These are phyloP conservation scores for Osmerus eperlanus DNA, from an alignment of 2,113 vertebrate genomes.

Conservation along the genomic window DNA sequence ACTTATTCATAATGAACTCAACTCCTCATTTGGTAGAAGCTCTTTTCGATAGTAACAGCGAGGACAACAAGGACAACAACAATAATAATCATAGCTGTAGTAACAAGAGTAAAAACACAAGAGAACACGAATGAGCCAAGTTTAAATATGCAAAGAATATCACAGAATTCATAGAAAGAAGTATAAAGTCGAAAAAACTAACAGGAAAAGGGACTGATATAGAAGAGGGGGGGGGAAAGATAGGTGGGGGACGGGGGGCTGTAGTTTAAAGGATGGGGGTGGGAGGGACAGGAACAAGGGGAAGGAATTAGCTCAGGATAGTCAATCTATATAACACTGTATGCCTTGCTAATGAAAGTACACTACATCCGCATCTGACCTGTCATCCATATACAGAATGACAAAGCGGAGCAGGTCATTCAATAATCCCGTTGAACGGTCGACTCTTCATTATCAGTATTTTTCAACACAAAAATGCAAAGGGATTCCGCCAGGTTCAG, in stretches of 20 bases:
- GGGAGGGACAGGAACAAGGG: slow-evolving; percentile 6
- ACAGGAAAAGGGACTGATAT: slow-evolving; percentile 22
- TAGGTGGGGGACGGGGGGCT: neutral
- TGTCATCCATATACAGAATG: no score
- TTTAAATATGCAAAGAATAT: slow-evolving; percentile 77
- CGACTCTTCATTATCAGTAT: no score
- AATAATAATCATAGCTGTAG: slow-evolving; percentile 58
- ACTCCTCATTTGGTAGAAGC: slow-evolving; percentile 76
- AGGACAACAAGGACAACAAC: slow-evolving; percentile 65
- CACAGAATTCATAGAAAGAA: slow-evolving; percentile 66
- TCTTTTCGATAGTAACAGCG: slow-evolving; percentile 64
- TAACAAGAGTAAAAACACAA: slow-evolving; percentile 60
- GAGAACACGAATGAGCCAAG: slow-evolving; percentile 61
- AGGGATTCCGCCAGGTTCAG: neutral
- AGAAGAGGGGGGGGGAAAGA: neutral
- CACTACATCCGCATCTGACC: no score
- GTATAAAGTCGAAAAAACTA: slow-evolving; percentile 46
- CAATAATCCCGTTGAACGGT: no score
- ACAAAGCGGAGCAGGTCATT: no score
- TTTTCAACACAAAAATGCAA: neutral
- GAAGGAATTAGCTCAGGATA: slow-evolving; percentile 15
- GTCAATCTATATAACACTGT: slow-evolving; percentile 57
- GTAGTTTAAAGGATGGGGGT: neutral
- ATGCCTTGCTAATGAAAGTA: slow-evolving; percentile 58
- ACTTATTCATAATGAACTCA: slow-evolving; percentile 43